Conservation (phyloP, 2,797 vertebrate genomes). For the Mus spretus region DNA sequence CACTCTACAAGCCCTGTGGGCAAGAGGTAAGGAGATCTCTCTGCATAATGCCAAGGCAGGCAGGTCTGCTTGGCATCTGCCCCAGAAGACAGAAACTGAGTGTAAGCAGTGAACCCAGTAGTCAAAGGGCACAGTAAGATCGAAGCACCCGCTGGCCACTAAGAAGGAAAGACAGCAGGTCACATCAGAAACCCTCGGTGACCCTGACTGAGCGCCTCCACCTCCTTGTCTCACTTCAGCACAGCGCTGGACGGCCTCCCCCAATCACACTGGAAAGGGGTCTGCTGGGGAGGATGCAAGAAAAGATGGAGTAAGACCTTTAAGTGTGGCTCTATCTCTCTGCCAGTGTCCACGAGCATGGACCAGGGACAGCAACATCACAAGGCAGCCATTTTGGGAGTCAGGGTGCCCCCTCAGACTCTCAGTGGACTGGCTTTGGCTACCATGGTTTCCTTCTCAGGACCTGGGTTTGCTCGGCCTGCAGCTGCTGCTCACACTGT, state of each 20-base stretch:
- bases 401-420: neutral
- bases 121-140: neutral
- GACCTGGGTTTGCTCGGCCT: neutral
- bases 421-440: neutral
- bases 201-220: neutral
- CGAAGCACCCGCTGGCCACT: neutral
- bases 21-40: neutral
- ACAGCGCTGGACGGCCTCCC: neutral
- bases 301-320: neutral
- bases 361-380: neutral
- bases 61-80: neutral
- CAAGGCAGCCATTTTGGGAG: too few relatives aligned
- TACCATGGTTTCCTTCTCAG: neutral
- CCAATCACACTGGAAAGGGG: neutral
- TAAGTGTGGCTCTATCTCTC: accelerated
- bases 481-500: neutral
- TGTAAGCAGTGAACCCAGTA: neutral
- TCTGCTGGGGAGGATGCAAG: neutral
- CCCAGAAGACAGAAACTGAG: neutral
- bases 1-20: neutral
- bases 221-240: neutral
- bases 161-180: neutral
- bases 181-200: too few relatives aligned
- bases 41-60: too few relatives aligned
- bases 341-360: accelerated